Evolutionary conservation across 2,888 invertebrate species (phyloP), one percentile per base, ranked within the genome.

Genomic region (Pristionchus arcanus): DNA sequence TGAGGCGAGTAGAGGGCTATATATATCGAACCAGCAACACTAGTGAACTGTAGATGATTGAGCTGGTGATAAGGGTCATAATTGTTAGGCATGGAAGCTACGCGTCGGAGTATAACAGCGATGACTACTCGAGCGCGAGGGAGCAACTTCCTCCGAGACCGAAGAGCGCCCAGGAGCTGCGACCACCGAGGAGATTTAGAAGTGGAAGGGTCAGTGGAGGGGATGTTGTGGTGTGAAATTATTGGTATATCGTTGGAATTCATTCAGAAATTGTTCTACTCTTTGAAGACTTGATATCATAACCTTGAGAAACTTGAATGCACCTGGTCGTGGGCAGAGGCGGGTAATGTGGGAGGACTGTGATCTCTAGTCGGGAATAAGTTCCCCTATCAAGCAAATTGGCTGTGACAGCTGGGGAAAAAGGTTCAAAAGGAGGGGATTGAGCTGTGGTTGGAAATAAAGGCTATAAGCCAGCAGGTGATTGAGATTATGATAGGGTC

Each of bases 161-260:
- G n/a, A 92, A 91, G 77, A 93, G 93, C 91, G 93, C 94, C 25
- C 91, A 93, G 92, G 94, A 94, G 66, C 53, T 71, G 31, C 28
- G 87, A 16, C 81, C 42, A 16, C 81, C 81, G 19, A 63, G 63
- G 63, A 63, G 63, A 63, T 63, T 63, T n/a, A 63, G 63, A n/a
- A 71, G 71, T 15, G 71, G 71, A 71, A 13, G 71, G 71, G 37
- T 77, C 19, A 42, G 77, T 34, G 42, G 77, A 25, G 7, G 42
- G 42, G 77, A 16, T 42, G 34, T n/a, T 81, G 81, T 25, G 42
- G 4, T 11, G 37, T 42, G 77, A 13, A 77, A 42, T 25, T 25
- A 74, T 19, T 34, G 34, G 34, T 34, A 34, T 11, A n/a, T n/a
- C 2, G 15, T n/a, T 19, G 55, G 3, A 19, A 15, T 53, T 15